Base-by-base conservation (phyloP, 2,888 invertebrate genomes). In the Zootermopsis nevadensis region DNA sequence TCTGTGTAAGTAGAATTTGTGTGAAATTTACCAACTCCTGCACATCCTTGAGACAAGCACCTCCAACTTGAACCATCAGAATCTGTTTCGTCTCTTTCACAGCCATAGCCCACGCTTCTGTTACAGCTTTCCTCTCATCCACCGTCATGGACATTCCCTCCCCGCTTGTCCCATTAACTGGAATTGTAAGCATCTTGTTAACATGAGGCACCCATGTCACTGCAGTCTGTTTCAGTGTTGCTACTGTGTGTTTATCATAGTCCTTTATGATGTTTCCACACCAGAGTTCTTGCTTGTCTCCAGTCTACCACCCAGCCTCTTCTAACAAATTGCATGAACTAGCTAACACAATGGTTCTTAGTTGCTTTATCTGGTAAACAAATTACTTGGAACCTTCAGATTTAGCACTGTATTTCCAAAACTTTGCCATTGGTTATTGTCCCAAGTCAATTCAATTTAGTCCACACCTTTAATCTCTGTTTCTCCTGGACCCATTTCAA, bases 131-230 rank as follows among this genome's bases (percentile, higher is more conserved):
- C 77, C 96, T 91, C 88, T 97, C 96, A 0, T 88, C 88, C 0
- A 94, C 89, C 69, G 91, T 93, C 88, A 96, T 89, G 0, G 92
- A 93, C 86, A 93, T 92, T 0, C 95, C 95, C 89, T 97, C 96
- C 0, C 96, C 96, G 38, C 93, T 93, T 0, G 96, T 95, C 22
- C 96, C 96, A 89, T 95, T 95, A 10, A 96, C 96, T 96, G 82
- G 30, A 77, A 53, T 53, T 3, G 8, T 53, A 19, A 38, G 15
- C 30, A 35, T 76, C 72, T 12, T 10, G 42, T 38, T 35, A 42
- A 38, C 19, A 48, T 48, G 3, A 48, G 19, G 15, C 12, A 8
- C 27, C 22, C 10, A 24, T 31, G 8, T 31, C 15, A 22, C 35
- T 74, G 74, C 72, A n/a, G 72, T 33, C 35, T 74, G 22, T 53